Evolutionary conservation across 2,888 invertebrate species (phyloP).

Genomic region (Ectobius pallidus): DNA sequence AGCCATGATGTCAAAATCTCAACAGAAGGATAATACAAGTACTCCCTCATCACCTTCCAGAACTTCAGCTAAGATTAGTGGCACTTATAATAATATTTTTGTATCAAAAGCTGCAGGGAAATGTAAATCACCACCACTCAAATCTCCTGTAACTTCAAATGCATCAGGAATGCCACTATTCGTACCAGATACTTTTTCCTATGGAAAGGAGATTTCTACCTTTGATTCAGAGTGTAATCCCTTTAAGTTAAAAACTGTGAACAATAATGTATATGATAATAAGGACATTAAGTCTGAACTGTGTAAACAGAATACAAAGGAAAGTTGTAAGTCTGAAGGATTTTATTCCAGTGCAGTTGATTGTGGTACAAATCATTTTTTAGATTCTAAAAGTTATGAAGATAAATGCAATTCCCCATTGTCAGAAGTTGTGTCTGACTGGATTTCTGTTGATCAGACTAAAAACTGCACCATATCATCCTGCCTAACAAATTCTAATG

Average conservation of each 20-base stretch:
- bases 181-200: background rate
- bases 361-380: background rate
- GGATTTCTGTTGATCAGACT: background rate
- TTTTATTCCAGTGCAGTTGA: background rate
- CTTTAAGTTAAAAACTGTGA: background rate
- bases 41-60: background rate
- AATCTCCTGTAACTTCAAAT: background rate
- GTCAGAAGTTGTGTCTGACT: background rate
- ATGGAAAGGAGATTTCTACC: too few relatives aligned
- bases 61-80: background rate
- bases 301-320: background rate
- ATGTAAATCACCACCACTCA: background rate
- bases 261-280: slow-evolving; percentile 14
- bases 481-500: background rate
- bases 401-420: background rate
- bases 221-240: background rate
- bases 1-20: background rate
- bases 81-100: background rate
- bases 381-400: background rate
- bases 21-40: background rate
- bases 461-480: background rate
- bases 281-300: slow-evolving; percentile 11
- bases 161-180: too few relatives aligned
- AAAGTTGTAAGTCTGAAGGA: background rate
- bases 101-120: background rate